Percentiles rank a stretch among this genome's conserved stretches.
phyloP scores from a whole-genome alignment of 1,140 invertebrate genomes.

The Hormaphis cornu region DNA sequence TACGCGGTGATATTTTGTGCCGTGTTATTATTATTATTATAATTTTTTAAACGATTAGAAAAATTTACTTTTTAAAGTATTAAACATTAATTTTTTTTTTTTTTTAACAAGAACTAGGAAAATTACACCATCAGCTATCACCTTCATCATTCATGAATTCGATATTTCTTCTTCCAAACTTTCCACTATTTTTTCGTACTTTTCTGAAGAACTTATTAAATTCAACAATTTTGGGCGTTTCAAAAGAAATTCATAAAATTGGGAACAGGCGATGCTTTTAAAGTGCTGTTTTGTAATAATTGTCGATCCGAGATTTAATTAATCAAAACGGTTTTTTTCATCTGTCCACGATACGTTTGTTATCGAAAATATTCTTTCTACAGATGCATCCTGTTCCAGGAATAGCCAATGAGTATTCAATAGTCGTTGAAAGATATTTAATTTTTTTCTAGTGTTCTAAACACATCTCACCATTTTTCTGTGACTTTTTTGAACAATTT shows the following conservation, averaged over 20 bases:
- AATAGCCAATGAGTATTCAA: neutral
- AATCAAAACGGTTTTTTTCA: neutral
- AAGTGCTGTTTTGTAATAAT: neutral
- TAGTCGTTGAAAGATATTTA: neutral
- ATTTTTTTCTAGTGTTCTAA: neutral
- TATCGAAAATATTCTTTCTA: neutral
- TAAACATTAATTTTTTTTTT: neutral
- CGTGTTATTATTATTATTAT: too few species aligned
- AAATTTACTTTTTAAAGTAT: too few species aligned
- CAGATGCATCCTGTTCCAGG: too few species aligned
- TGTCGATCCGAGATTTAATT: neutral
- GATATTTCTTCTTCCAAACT: neutral
- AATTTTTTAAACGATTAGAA: too few species aligned
- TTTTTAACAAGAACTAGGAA: constrained; percentile 20
- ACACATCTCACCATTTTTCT: neutral
- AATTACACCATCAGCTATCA: neutral
- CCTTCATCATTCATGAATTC: neutral
- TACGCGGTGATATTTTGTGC: too few species aligned
- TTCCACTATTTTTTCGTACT: constrained; percentile 1
- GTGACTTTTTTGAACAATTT: neutral
- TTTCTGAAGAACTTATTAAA: neutral
- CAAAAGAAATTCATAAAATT: constrained; percentile 11
- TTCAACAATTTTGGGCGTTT: neutral
- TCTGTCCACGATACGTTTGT: neutral
- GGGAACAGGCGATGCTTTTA: neutral